Base-by-base conservation (phyloP, 2,888 invertebrate species). In the Macrosiphum euphorbiae region DNA sequence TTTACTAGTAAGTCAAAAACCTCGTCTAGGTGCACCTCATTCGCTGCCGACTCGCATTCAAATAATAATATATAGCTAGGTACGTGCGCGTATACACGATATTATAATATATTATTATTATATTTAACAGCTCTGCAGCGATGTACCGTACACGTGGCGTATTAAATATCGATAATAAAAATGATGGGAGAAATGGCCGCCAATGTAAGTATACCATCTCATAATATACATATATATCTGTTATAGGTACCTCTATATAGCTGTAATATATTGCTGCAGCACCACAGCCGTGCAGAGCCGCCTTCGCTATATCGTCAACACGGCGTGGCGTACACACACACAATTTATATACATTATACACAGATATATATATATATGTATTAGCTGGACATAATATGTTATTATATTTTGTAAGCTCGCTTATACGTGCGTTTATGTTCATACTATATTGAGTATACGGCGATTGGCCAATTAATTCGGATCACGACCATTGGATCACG, bases 401-500 rank as follows among this genome's bases (percentile, higher is more conserved):
- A 78, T 78, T 84, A 90, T 90, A 35, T 61, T 44, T 55, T 88
- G 13, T 58, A 58, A 44, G 26, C n/a, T 16, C n/a, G 41, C 67
- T 67, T 67, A 67, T 67, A 67, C 67, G 67, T 67, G 67, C 67
- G 67, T 67, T 67, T 67, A 52, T 44, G 85, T 10, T 50, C 50
- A 26, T n/a, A 24, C 24, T 24, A 3, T 61, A n/a, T 67, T 67
- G 67, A 20, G 67, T 35, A 67, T 35, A n/a, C 86, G 87, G 41
- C 94, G 94, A 94, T 94, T 94, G 94, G 94, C 94, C 94, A 94
- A 94, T 94, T 94, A 94, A 94, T 94, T 94, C 94, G 90, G 86
- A 94, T 94, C 94, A 94, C 94, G 94, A 94, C 94, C 94, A 90
- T 94, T 87, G 94, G 94, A 94, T 94, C 94, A 94, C 94, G 94